A percentile compares a stretch with the other conserved stretches of the same genome.
These are phyloP conservation scores for Odocoileus hemionus DNA, from an alignment of 2,113 vertebrate genomes.

Conservation along the genomic window DNA sequence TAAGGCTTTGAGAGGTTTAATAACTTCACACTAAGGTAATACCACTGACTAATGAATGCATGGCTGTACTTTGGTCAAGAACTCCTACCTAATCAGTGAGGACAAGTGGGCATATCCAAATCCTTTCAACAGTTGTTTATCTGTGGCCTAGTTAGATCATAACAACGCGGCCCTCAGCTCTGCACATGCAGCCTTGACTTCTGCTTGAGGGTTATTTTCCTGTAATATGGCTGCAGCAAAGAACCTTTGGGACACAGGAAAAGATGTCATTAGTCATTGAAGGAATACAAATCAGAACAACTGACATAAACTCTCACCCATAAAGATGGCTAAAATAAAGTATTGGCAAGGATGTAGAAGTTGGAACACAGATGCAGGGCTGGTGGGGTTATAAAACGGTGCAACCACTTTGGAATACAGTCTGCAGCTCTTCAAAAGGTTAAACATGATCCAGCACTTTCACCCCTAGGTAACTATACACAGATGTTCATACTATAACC, in stretches of 20 bases:
- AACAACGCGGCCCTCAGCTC: neutral
- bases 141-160: neutral
- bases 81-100: neutral
- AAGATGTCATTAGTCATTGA: neutral
- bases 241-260: neutral
- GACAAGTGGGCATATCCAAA: neutral
- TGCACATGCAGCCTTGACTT: neutral
- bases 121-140: neutral
- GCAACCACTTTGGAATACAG: neutral
- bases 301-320: neutral
- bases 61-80: neutral
- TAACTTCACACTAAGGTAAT: neutral
- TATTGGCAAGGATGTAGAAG: neutral
- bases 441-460: neutral
- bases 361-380: neutral
- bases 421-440: neutral
- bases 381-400: neutral
- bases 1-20: neutral
- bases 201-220: neutral
- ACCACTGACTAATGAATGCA: neutral
- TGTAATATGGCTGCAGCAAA: neutral
- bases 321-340: neutral
- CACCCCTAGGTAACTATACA: neutral
- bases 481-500: neutral
- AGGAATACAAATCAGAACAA: neutral